Conservation (phyloP, 2,113 vertebrate genomes). For the Elephas maximus region DNA sequence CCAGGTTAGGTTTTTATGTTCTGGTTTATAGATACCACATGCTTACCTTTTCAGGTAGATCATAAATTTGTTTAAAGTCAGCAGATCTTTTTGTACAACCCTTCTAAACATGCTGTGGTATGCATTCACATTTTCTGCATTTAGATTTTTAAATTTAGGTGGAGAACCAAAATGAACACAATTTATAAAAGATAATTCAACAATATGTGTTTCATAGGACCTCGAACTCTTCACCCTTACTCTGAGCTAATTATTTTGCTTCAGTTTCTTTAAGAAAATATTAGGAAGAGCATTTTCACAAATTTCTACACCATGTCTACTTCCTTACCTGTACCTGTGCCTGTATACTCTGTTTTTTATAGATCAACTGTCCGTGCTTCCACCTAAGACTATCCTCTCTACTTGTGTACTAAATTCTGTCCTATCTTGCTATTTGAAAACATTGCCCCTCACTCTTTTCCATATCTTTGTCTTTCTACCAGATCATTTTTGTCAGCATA, state of each 20-base stretch:
- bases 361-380: not conserved
- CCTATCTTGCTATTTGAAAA: not conserved
- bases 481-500: not conserved
- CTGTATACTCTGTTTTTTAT: not conserved
- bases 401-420: not conserved
- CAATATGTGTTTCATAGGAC: not conserved
- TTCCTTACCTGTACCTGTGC: not conserved
- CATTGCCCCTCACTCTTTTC: not conserved
- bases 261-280: slow-evolving; percentile 33
- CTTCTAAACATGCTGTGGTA: not conserved
- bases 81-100: not conserved
- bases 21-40: not conserved
- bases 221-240: not conserved
- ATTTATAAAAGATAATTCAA: not conserved
- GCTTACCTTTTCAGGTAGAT: not conserved
- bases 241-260: slow-evolving; percentile 6
- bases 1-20: not conserved
- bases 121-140: not conserved
- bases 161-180: slow-evolving; percentile 12
- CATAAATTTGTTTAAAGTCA: not conserved
- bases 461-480: not conserved
- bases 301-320: not conserved
- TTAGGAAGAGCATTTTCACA: not conserved
- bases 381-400: not conserved
- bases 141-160: slow-evolving; percentile 32